Percentiles rank a stretch among this genome's conserved stretches.
Conservation (phyloP, 2,113 vertebrate genomes). For the Elaphurus davidianus region DNA sequence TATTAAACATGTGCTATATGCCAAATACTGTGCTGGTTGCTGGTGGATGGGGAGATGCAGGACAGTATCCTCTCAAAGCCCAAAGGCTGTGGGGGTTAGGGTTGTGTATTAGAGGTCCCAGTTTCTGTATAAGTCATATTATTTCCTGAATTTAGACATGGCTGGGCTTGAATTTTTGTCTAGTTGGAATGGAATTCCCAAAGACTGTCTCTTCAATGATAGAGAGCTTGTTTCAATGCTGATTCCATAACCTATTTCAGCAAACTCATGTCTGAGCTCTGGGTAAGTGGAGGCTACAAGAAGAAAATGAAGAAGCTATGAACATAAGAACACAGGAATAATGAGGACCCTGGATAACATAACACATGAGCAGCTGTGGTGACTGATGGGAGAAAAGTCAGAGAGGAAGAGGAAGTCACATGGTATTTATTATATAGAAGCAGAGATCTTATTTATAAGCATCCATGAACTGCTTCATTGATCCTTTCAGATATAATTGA, state of each 20-base stretch:
- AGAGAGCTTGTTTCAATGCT: not conserved
- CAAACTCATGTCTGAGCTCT: not conserved
- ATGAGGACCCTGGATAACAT: not conserved
- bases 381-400: not conserved
- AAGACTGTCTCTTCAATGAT: not conserved
- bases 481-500: not conserved
- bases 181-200: not conserved
- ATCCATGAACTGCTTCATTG: not conserved
- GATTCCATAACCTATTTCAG: not conserved
- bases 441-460: not conserved
- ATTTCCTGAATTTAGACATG: not conserved
- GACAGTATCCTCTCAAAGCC: not conserved
- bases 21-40: not conserved
- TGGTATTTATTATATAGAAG: not conserved
- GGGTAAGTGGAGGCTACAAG: not conserved
- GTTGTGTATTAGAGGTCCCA: not conserved
- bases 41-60: not conserved
- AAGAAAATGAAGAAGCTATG: not conserved
- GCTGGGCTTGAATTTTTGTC: not conserved
- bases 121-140: not conserved
- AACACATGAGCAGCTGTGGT: not conserved
- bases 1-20: not conserved
- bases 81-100: not conserved
- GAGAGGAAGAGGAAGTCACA: not conserved
- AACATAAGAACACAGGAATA: not conserved